Base-by-base conservation (phyloP, 2,888 invertebrate genomes). In the Anthrax anthrax region DNA sequence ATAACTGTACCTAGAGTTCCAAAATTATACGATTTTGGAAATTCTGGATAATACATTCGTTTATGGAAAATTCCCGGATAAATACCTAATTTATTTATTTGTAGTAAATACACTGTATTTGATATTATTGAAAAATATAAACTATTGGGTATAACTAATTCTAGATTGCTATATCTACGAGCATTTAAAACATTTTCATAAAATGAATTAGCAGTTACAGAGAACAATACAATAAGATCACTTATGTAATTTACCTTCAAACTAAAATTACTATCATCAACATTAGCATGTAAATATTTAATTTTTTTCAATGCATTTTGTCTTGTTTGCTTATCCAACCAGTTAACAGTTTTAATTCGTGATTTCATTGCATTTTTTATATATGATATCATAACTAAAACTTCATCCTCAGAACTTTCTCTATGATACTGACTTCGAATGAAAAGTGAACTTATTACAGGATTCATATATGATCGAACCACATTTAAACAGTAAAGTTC, bases 1-100 rank as follows among this genome's bases (percentile, higher is more conserved):
- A 44, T 17, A 16, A 44, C 19, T 37, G 27, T 17, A 12, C 44
- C 44, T 39, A 44, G 32, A 14, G 39, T 18, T 17, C 34, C 44
- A n/a, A 34, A 44, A 19, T 44, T 44, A 19, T 39, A 39, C 9
- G 39, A 39, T 39, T 39, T 39, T 17, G 44, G 44, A 18, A 44
- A 19, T n/a, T 34, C 34, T 5, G 39, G 14, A 18, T 34, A 19
- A 18, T 34, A 44, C 13, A 39, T 29, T 34, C 39, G 44, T 39
- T 34, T 44, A 5, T 32, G 39, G 12, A 44, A 10, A 10, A 44
- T 39, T 4, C 44, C 44, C 32, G 44, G 34, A 8, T 23, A 19
- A 5, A 44, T 6, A 32, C 32, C 16, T 34, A 44, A 18, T 39
- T 39, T 39, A 39, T 39, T 39, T 39, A 9, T 14, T 4, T 14